These are phyloP conservation scores for Phrynosoma platyrhinos DNA, from an alignment of 2,113 vertebrate genomes.

Conservation along the genomic window DNA sequence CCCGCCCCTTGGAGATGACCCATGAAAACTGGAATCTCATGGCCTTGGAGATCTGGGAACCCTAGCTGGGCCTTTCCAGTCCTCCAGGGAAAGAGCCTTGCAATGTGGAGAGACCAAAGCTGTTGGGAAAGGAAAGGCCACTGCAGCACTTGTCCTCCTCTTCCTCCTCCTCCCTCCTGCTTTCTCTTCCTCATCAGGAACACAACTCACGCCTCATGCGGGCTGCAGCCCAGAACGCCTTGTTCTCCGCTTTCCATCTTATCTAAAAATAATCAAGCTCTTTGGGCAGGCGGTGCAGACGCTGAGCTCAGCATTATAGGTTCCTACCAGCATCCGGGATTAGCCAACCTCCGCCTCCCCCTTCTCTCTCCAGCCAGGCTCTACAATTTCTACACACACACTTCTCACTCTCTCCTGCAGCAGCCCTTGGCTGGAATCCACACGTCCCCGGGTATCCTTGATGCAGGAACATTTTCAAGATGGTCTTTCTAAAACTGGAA, in stretches of 20 bases:
- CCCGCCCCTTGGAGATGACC: no score
- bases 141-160: not conserved
- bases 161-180: not conserved
- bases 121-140: not conserved
- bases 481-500: not conserved
- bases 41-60: no score
- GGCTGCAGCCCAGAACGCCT: not conserved
- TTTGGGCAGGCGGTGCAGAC: constrained; percentile 56
- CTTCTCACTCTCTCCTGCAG: not conserved
- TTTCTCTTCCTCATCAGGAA: constrained; percentile 26
- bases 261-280: constrained; percentile 67
- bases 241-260: constrained; percentile 33
- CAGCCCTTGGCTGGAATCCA: not conserved
- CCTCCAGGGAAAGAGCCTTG: not conserved
- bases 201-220: constrained; percentile 2
- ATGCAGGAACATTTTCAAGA: not conserved
- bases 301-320: constrained; percentile 71
- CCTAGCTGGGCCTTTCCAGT: no score
- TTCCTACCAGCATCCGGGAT: constrained; percentile 40
- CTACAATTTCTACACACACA: not conserved
- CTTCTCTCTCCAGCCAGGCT: not conserved
- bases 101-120: not conserved
- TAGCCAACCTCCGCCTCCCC: not conserved
- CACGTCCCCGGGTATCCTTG: not conserved
- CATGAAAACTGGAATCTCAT: no score